Percentiles rank a stretch among this genome's conserved stretches.
Evolutionary conservation across 2,888 invertebrate species (phyloP).

Genomic region (Adelphocoris suturalis): DNA sequence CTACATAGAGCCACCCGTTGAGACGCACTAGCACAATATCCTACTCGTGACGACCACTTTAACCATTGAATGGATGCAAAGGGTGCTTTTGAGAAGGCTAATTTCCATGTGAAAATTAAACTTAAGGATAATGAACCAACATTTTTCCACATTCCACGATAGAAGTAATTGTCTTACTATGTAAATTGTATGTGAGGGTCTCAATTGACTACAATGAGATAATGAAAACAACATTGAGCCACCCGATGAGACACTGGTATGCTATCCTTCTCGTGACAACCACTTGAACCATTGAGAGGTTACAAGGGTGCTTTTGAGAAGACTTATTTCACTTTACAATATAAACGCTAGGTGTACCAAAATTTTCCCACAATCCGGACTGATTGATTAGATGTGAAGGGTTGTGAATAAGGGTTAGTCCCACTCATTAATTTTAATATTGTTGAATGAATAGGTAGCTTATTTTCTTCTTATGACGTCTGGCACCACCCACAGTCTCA

Average conservation of each 20-base stretch:
- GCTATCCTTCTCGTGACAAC: constrained; percentile 59
- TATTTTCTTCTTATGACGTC: too few relatives aligned
- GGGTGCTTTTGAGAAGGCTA: constrained; percentile 57
- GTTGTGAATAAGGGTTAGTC: too few relatives aligned
- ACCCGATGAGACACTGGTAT: constrained; percentile 52
- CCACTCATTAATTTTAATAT: too few relatives aligned
- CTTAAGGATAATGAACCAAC: too few relatives aligned
- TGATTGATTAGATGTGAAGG: too few relatives aligned
- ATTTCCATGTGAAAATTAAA: too few relatives aligned
- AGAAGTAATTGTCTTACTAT: too few relatives aligned
- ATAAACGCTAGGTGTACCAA: too few relatives aligned
- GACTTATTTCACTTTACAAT: not conserved
- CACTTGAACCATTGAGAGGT: constrained; percentile 4
- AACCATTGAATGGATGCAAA: not conserved
- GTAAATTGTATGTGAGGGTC: constrained; percentile 1
- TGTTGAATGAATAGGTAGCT: too few relatives aligned
- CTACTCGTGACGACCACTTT: constrained; percentile 52
- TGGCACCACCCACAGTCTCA: too few relatives aligned
- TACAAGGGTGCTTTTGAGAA: constrained; percentile 59
- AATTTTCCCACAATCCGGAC: too few relatives aligned
- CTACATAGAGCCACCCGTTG: constrained; percentile 37
- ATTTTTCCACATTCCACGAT: too few relatives aligned
- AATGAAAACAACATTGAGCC: constrained; percentile 17
- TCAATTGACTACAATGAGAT: constrained; percentile 49
- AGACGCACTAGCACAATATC: not conserved